Percentiles rank a stretch among this genome's conserved stretches.
Evolutionary conservation across 2,888 invertebrate species (phyloP).

Genomic region (Drosophila kambysellisi): DNA sequence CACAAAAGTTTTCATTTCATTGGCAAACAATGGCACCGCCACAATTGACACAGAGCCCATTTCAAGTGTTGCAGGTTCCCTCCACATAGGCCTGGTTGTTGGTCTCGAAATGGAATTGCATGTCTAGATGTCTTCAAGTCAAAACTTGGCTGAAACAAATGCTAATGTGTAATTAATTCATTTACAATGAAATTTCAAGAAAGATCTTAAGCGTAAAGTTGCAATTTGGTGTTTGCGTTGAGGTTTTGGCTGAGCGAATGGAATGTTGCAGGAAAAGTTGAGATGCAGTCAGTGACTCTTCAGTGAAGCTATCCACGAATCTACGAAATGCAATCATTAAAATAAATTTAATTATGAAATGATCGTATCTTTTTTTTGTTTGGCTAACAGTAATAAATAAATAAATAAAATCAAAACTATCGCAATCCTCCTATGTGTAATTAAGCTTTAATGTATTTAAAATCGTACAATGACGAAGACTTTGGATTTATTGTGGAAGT

Average conservation of each 20-base stretch:
- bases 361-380: background rate
- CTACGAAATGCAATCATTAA: background rate
- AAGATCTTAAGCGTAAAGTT: constrained; percentile 57
- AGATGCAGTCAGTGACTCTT: constrained; percentile 2
- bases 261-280: constrained; percentile 34
- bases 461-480: background rate
- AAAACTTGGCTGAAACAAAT: constrained; percentile 49
- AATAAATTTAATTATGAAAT: background rate
- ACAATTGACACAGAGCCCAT: constrained; percentile 61
- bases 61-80: too few species aligned
- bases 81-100: background rate
- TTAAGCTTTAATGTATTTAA: background rate
- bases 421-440: background rate
- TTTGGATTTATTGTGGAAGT: background rate
- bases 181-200: constrained; percentile 54
- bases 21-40: constrained; percentile 63
- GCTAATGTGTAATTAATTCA: constrained; percentile 72
- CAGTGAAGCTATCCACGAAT: background rate
- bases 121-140: constrained; percentile 47
- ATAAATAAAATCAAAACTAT: background rate
- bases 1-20: constrained; percentile 52
- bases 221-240: constrained; percentile 24
- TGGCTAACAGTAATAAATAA: too few species aligned
- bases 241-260: constrained; percentile 25
- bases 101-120: constrained; percentile 53